A percentile compares a stretch with the other conserved stretches of the same genome.
Evolutionary conservation across 2,113 vertebrate species (phyloP).

Genomic region (Xiphophorus hellerii): DNA sequence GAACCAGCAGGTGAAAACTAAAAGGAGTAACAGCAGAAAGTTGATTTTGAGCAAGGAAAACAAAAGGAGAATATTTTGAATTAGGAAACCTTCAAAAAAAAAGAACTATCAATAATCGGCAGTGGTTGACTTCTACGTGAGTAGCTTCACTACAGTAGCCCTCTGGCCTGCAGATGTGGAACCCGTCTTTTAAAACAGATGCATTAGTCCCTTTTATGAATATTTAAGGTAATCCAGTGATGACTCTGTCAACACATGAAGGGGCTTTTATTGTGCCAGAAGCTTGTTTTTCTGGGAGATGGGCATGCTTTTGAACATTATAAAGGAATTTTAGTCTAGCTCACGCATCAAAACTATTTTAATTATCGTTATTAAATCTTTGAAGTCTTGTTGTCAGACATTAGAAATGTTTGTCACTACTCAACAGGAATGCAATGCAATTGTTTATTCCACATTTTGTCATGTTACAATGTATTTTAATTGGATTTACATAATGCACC

Average conservation of each 20-base stretch:
- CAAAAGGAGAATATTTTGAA: neutral
- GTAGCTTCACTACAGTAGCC: neutral
- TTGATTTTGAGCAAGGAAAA: neutral
- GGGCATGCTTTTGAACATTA: neutral
- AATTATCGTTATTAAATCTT: neutral
- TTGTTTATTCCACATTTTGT: neutral
- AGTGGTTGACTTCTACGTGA: neutral
- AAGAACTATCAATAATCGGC: too few species aligned
- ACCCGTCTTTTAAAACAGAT: neutral
- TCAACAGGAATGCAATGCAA: neutral
- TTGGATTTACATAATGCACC: too few species aligned
- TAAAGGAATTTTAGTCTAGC: neutral
- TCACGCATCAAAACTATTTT: neutral
- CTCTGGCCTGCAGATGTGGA: neutral
- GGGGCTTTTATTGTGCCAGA: neutral
- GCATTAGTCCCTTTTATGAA: neutral
- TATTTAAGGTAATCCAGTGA: neutral
- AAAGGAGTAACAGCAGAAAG: neutral
- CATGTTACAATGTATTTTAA: too few species aligned
- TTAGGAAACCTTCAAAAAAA: neutral
- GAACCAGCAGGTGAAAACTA: neutral
- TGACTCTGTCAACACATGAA: neutral
- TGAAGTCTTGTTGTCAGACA: neutral
- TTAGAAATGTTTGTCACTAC: neutral
- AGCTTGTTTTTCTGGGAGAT: neutral